Conservation (phyloP, 2,797 vertebrate species). For the Hybognathus amarus region DNA sequence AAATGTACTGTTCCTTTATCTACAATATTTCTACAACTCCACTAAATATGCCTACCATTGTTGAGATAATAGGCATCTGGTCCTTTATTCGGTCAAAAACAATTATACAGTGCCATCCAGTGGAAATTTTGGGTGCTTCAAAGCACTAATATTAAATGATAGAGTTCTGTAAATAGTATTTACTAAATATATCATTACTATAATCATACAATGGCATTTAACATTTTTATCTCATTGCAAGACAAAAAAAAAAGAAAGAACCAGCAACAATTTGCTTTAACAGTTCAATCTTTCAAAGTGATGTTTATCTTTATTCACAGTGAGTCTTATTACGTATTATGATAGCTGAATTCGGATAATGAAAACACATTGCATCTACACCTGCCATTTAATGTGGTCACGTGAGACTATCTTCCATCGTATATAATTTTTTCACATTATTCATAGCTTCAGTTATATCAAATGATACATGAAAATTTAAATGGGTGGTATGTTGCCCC, state of each 20-base stretch:
- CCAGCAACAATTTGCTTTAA: background rate
- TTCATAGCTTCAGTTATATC: background rate
- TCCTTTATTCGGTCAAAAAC: background rate
- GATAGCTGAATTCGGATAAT: background rate
- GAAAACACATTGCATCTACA: background rate
- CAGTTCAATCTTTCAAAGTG: background rate
- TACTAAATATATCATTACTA: no score
- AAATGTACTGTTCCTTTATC: background rate
- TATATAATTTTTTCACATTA: no score
- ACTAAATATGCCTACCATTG: background rate
- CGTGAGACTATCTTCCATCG: no score
- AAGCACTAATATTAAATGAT: background rate
- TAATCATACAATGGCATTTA: no score
- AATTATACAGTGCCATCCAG: background rate
- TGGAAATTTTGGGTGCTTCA: background rate
- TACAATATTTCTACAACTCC: background rate
- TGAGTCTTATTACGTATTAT: background rate
- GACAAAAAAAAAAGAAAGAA: background rate
- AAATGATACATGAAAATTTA: no score
- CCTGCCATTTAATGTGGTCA: background rate
- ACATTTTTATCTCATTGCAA: no score
- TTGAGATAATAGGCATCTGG: background rate
- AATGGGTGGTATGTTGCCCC: no score
- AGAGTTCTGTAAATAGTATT: no score
- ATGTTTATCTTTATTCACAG: background rate